Evolutionary conservation across 2,113 vertebrate species (phyloP).

Genomic region (Connochaetes taurinus): DNA sequence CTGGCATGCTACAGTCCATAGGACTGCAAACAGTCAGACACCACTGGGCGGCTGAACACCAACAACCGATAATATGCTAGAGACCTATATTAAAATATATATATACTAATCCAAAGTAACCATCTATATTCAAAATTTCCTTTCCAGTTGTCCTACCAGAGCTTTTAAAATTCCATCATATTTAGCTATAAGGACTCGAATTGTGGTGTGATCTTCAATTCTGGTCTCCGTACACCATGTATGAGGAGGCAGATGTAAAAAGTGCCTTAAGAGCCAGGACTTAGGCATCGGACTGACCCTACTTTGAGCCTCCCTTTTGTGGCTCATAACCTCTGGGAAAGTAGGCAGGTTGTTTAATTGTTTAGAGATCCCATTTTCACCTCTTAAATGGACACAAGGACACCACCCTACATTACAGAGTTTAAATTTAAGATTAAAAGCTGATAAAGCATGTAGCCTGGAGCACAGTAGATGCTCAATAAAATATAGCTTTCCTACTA

Average conservation of each 20-base stretch:
- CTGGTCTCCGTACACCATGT: accelerated
- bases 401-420: neutral
- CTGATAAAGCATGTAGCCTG: neutral
- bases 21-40: neutral
- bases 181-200: neutral
- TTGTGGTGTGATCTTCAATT: neutral
- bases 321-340: neutral
- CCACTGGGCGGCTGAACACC: neutral
- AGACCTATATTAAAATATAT: neutral
- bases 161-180: neutral
- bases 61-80: neutral
- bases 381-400: neutral
- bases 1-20: neutral
- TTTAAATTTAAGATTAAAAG: neutral
- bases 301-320: neutral
- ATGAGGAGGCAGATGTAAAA: neutral
- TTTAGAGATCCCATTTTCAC: neutral
- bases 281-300: neutral
- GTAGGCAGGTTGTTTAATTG: neutral
- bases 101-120: neutral
- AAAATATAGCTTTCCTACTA: neutral
- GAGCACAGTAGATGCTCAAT: neutral
- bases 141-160: neutral
- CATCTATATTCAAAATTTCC: neutral
- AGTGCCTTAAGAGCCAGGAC: neutral